Evolutionary conservation across 2,113 vertebrate genomes (phyloP), one percentile per base, ranked within the genome.

Genomic region (Rhynchomys soricoides): DNA sequence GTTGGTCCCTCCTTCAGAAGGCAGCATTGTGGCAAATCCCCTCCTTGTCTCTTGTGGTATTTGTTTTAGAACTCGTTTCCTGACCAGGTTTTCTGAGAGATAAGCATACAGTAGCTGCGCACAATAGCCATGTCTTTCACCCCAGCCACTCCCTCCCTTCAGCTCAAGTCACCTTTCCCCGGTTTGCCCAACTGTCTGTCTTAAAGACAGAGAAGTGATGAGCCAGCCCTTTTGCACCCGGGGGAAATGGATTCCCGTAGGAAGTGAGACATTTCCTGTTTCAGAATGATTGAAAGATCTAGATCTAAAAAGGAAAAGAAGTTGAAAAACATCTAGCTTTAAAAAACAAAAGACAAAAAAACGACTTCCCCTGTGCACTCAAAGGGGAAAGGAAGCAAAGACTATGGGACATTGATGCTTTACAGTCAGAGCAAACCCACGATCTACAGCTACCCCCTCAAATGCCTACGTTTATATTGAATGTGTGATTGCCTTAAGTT

Each of bases 201-300:
- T 96, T 43, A 94, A 90, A 88, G 31, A 66, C 29, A 59, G 19
- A 45, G 89, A 83, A 83, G 34, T n/a, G 16, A 83, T 52, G 81
- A 95, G 22, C 68, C 16, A 48, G 40, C 55, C 62, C 40, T 90
- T 77, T 73, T 40, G 52, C 7, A 16, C 19, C 64, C 4, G 11
- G 75, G 3, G 71, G 59, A 94, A 85, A 86, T 62, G 52, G 37
- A 79, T 82, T 96, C 89, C 81, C 91, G 48, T 2, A 83, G 68
- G 48, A 85, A 17, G 77, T 50, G 77, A 85, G 74, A 48, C 17
- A 81, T 52, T 94, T 93, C 73, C 68, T 97, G 68, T 70, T 97
- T 87, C n/a, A 68, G 66, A 92, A 71, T 88, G 48, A 86, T 66
- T 94, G 83, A 87, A 86, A 94, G 71, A 40, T 48, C 9, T 43